Evolutionary conservation across 2,888 invertebrate genomes (phyloP).

Genomic region (Ectemnius lituratus): DNA sequence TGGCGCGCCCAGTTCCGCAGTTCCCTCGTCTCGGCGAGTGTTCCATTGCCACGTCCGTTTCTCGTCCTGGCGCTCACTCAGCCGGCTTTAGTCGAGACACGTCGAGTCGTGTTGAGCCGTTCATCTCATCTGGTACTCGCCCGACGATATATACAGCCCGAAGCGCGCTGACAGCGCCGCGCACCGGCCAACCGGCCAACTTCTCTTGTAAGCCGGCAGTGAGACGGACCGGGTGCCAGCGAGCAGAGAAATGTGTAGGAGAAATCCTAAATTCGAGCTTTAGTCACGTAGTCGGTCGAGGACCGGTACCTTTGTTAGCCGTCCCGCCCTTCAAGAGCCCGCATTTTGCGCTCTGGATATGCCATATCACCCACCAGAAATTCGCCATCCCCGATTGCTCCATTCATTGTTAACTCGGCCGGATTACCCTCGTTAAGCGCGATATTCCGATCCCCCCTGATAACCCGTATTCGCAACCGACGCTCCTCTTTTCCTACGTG

Average conservation of each 20-base stretch:
- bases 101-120: slow-evolving; percentile 19
- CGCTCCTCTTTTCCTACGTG: no score
- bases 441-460: no score
- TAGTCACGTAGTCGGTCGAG: slow-evolving; percentile 43
- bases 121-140: slow-evolving; percentile 24
- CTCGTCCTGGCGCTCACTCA: slow-evolving; percentile 9
- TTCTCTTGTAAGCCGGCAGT: slow-evolving; percentile 29
- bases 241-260: slow-evolving; percentile 13
- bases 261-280: slow-evolving; percentile 42
- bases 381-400: no score
- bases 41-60: slow-evolving; percentile 20
- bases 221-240: slow-evolving; percentile 18
- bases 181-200: slow-evolving; percentile 9
- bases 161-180: slow-evolving; percentile 42
- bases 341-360: neutral
- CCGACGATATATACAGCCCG: slow-evolving; percentile 31
- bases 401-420: no score
- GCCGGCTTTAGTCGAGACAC: neutral
- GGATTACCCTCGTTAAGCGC: no score
- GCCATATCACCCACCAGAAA: no score
- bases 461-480: no score
- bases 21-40: neutral
- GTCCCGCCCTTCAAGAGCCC: neutral
- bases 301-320: slow-evolving; percentile 30
- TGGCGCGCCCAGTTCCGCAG: slow-evolving; percentile 8